Base-by-base conservation (phyloP, 2,797 vertebrate species). In the Tachyglossus aculeatus region DNA sequence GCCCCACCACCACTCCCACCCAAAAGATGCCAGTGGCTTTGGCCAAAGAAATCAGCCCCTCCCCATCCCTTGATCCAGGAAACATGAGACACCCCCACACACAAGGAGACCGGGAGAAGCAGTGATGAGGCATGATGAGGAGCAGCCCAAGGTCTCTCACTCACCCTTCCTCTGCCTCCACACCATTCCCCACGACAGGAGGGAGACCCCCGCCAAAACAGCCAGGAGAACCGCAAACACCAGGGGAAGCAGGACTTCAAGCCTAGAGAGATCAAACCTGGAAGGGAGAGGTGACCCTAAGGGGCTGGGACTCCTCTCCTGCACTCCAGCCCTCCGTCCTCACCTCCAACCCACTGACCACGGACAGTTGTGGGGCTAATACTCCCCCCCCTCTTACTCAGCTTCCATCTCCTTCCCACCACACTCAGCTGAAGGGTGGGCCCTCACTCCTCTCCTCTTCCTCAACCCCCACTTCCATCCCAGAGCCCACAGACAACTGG, bases 101-200 rank as follows among this genome's bases (percentile, higher is more conserved):
- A 27, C 18, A 6, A 47, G 41, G 29, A 36, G 39, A 5, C 19
- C 15, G 7, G 16, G 31, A 21, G 39, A n/a, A 9, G 51, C 47
- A 13, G 15, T 43, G n/a, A 21, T 21, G 22, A 16, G 10, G 14
- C 7, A 25, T 40, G 5, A 39, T 3, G 10, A 19, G 31, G 18
- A 9, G 22, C 45, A 16, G 19, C 9, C 25, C 7, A 27, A 31
- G 18, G 8, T 19, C 25, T 11, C 3, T 13, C 45, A 25, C 37
- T 45, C 15, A 63, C 68, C 48, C 25, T 57, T 56, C 44, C 57
- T 14, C 58, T 47, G 67, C 44, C 22, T 51, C 48, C 29, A 47
- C 47, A 51, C 57, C 24, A 67, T 10, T 4, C 12, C 51, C 21
- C 57, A 48, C 33, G 61, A 61, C 39, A 74, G 11, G 11, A 62